A percentile compares a stretch with the other conserved stretches of the same genome.
These are phyloP conservation scores for Istiophorus platypterus DNA, from an alignment of 2,113 vertebrate species.

Conservation along the genomic window DNA sequence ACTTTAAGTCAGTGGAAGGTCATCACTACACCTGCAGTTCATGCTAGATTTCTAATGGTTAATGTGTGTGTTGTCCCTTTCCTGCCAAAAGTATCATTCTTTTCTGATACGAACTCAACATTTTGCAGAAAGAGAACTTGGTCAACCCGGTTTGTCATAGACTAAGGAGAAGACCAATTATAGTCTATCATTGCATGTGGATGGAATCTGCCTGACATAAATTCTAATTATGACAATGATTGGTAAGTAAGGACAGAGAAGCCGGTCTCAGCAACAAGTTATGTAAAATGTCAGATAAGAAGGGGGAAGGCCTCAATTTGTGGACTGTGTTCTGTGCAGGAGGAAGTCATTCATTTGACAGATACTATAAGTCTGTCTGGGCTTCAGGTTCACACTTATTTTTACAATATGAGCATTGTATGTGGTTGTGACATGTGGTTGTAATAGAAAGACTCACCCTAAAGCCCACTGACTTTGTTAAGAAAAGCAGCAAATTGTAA, in stretches of 20 bases:
- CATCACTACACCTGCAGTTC: background rate
- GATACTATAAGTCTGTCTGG: conserved; percentile 1
- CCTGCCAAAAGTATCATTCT: background rate
- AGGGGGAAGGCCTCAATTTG: background rate
- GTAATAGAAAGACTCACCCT: background rate
- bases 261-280: background rate
- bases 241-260: background rate
- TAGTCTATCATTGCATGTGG: background rate
- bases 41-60: background rate
- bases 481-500: background rate
- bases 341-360: conserved; percentile 46
- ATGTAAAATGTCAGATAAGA: conserved; percentile 14
- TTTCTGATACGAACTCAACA: background rate
- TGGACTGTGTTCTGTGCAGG: background rate
- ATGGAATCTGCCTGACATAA: background rate
- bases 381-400: background rate
- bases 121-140: background rate
- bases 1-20: background rate
- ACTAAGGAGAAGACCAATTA: background rate
- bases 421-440: background rate
- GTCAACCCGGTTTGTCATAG: background rate
- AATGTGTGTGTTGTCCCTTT: background rate
- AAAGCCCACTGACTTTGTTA: background rate
- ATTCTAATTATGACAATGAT: too few relatives aligned
- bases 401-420: background rate